Percentiles rank a stretch among this genome's conserved stretches.
These are phyloP conservation scores for Blennius ocellaris DNA, from an alignment of 2,113 vertebrate species.

Conservation along the genomic window DNA sequence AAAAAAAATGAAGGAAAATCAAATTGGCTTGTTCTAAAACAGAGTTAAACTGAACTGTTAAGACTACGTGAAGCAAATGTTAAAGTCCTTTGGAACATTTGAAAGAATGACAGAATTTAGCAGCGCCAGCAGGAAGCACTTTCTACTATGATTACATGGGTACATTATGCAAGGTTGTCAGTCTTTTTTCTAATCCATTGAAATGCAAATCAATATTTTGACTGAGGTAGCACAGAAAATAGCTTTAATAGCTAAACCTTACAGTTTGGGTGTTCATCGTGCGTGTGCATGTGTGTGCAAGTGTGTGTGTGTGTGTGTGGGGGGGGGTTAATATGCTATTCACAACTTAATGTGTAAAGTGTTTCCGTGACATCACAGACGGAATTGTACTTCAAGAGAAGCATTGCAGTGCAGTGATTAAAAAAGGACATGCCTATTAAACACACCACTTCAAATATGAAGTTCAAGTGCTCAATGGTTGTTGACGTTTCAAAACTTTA, in stretches of 20 bases:
- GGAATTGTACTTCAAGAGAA: background rate
- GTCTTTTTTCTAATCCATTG: background rate
- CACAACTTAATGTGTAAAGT: slow-evolving; percentile 9
- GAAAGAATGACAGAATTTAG: background rate
- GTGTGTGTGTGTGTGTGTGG: background rate
- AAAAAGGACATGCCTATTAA: background rate
- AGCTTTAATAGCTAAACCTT: background rate
- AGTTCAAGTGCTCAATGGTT: background rate
- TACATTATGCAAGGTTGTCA: background rate
- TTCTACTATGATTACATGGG: background rate
- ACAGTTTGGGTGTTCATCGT: slow-evolving; percentile 18
- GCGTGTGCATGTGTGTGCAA: no score
- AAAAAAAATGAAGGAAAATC: background rate
- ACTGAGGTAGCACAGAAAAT: background rate
- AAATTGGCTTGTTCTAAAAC: background rate
- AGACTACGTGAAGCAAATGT: background rate
- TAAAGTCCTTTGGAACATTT: background rate
- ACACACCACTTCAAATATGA: background rate
- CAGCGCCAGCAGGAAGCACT: background rate
- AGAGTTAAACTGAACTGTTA: background rate
- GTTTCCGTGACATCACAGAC: background rate
- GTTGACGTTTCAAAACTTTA: background rate
- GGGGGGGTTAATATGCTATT: slow-evolving; percentile 39
- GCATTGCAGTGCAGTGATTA: background rate
- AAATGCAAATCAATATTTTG: slow-evolving; percentile 52